Percentiles rank a stretch among this genome's conserved stretches.
Conservation (phyloP, 1,140 invertebrate genomes). For the Orussus abietinus region DNA sequence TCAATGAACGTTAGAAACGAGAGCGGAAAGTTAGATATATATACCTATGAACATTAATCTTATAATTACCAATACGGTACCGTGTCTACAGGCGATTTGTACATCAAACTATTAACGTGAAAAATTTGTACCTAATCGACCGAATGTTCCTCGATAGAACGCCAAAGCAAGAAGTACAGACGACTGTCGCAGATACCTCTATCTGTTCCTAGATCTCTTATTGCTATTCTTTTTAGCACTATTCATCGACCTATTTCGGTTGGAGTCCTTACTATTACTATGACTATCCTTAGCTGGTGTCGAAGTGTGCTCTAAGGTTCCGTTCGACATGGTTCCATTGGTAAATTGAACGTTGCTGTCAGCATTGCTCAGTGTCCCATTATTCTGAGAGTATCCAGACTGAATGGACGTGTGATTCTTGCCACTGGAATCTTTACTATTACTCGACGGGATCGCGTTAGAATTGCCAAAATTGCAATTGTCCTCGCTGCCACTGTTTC, state of each 20-base stretch:
- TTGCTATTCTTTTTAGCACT: constrained; percentile 65
- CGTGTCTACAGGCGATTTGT: no score
- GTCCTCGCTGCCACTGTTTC: constrained; percentile 66
- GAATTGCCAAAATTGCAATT: constrained; percentile 56
- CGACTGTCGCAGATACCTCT: constrained; percentile 32
- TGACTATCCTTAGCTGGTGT: constrained; percentile 54
- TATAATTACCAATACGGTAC: no score
- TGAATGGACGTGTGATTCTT: constrained; percentile 67
- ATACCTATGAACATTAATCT: no score
- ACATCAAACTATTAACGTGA: constrained; percentile 1
- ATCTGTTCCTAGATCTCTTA: constrained; percentile 68
- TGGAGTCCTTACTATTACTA: constrained; percentile 58
- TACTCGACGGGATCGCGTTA: constrained; percentile 70
- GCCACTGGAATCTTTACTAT: constrained; percentile 60
- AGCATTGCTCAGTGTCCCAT: constrained; percentile 58
- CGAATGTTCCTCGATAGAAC: background rate
- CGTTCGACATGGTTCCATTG: constrained; percentile 57
- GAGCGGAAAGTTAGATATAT: no score
- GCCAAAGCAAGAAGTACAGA: constrained; percentile 9
- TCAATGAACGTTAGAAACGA: no score
- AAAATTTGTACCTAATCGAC: constrained; percentile 5
- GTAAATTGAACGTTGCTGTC: constrained; percentile 63
- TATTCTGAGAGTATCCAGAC: constrained; percentile 58
- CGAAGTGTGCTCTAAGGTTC: constrained; percentile 50
- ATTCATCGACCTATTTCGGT: constrained; percentile 59